Evolutionary conservation across 2,888 invertebrate species (phyloP), one percentile per base, ranked within the genome.

Genomic region (Heliconius aoede): DNA sequence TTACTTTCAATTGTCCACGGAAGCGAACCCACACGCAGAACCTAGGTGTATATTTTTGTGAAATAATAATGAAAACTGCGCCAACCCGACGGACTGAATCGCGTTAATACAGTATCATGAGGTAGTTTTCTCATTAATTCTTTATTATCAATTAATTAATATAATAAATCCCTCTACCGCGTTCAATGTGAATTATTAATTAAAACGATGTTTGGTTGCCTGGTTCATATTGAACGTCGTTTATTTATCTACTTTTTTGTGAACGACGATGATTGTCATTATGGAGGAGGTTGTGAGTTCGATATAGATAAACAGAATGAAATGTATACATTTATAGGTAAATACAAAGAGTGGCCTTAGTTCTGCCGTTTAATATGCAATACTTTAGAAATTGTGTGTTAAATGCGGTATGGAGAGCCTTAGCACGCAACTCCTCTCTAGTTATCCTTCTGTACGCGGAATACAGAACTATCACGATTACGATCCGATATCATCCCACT

Each of bases 71-170:
- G 73, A n/a, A 51, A 61, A 76, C 71, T 76, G 73, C 76, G 79
- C 78, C 77, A 78, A 76, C 77, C 73, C 78, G 78, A 79, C 78
- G 78, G 79, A 78, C 76, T 61, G 73, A 77, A 79, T 80, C 80
- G 76, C 71, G 79, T 72, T 67, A 75, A 78, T 76, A 74, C 76
- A 78, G 69, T 30, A 55, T 36, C 62, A 65, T 32, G 62, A 68
- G 68, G 72, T 76, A 72, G 74, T 78, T 72, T 40, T 26, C 62
- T 71, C 65, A 68, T 74, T 51, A 72, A 72, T 74, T 74, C 65
- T 76, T 74, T 71, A 75, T 62, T 75, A 71, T 60, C 71, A 75
- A 71, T 64, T 71, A 75, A 72, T 74, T 67, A 77, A 24, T 74
- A 75, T 74, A 72, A 77, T 67, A 69, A 30, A 69, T 68, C 58